A percentile compares a stretch with the other conserved stretches of the same genome.
Conservation (phyloP, 37 sponge, comb jelly and placozoan species). For the Cladorhizidae sp. region DNA sequence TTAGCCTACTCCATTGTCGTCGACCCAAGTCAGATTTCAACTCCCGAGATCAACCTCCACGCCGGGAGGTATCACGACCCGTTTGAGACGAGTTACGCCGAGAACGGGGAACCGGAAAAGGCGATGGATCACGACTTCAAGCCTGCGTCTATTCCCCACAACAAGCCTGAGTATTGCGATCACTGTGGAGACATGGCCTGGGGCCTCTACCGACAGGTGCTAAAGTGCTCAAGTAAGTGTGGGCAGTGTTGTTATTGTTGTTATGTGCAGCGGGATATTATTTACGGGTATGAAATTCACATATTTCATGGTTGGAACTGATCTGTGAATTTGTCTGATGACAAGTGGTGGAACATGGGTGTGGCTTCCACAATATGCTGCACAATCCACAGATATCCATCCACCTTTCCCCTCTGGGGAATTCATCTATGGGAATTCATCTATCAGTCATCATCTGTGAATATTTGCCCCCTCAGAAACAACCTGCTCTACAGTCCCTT, state of each 20-base stretch:
- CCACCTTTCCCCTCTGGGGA: too few relatives aligned
- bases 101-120: conserved; percentile 12
- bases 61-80: conserved; percentile 52
- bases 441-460: too few relatives aligned
- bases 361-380: too few relatives aligned
- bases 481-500: too few relatives aligned
- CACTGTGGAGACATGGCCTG: conserved; percentile 70
- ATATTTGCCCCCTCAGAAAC: too few relatives aligned
- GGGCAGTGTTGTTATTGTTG: not conserved
- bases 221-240: conserved; percentile 57
- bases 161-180: conserved; percentile 72
- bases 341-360: too few relatives aligned
- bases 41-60: conserved; percentile 25
- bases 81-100: conserved; percentile 42
- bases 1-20: conserved; percentile 35
- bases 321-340: not conserved
- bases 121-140: conserved; percentile 76
- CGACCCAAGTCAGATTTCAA: conserved; percentile 15
- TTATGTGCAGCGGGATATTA: conserved; percentile 1
- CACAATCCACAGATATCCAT: too few relatives aligned
- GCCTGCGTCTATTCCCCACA: conserved; percentile 74
- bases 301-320: not conserved
- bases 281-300: too few relatives aligned
- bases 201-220: conserved; percentile 50
- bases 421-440: too few relatives aligned